Conservation (phyloP, 2,797 vertebrate species). For the Molossus alvarezi region DNA sequence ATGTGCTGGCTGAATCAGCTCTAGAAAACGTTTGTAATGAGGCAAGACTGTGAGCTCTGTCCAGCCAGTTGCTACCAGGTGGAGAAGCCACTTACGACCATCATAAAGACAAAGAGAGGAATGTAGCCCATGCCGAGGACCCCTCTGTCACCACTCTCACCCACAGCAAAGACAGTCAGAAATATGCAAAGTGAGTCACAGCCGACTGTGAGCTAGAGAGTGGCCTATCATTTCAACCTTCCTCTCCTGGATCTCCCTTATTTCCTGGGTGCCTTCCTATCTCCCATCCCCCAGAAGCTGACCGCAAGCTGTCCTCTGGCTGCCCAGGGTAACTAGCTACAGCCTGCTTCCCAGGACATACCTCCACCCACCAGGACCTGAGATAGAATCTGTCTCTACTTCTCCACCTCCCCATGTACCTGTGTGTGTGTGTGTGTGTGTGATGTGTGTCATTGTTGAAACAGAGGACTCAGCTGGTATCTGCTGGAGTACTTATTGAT, state of each 20-base stretch:
- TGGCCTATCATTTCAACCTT: background rate
- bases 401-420: background rate
- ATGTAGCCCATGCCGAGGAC: background rate
- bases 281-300: background rate
- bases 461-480: background rate
- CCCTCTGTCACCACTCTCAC: background rate
- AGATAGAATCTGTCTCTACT: background rate
- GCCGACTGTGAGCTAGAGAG: background rate
- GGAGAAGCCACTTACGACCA: background rate
- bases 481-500: background rate
- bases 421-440: background rate
- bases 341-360: background rate
- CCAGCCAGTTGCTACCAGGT: background rate
- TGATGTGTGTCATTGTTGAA: background rate
- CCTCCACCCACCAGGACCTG: background rate
- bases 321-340: background rate
- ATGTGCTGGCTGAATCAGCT: background rate
- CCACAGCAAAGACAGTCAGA: background rate
- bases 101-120: background rate
- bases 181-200: background rate
- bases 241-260: background rate
- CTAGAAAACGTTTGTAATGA: background rate
- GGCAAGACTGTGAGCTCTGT: background rate
- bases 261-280: background rate
- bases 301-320: background rate